Evolutionary conservation across 1,140 invertebrate genomes (phyloP), one percentile per base, ranked within the genome.

Genomic region (Neodiprion lecontei): DNA sequence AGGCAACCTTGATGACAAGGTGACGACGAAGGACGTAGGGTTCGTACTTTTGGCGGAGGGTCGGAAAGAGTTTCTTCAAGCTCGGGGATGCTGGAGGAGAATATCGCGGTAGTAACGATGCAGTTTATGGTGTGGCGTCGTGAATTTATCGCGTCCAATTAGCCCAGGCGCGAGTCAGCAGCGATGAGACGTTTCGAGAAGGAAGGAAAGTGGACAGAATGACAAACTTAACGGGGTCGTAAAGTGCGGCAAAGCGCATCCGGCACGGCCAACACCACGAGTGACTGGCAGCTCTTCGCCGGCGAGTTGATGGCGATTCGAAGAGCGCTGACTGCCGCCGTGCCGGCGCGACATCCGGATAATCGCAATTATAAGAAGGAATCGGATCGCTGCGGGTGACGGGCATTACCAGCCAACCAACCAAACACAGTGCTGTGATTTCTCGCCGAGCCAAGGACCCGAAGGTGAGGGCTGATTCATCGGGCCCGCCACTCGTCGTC

Each of bases 111-210:
- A 40, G 28, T 40, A 40, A 1, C 28, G 28, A 3, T 5, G 28
- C 28, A 14, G 53, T 61, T 61, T 61, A 61, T 17, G 53, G 53
- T 9, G 53, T 61, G 53, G n/a, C 73, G 71, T 72, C 71, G 76
- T 75, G 76, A 83, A 83, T 84, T 83, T 79, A 85, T 83, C 79
- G 78, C 77, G 80, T 85, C 81, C 85, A 85, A 87, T 86, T 86
- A 86, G 78, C 76, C 67, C 75, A 48, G 76, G 70, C 73, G 61
- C 70, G n/a, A 50, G 61, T 48, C 61, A 50, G 49, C 47, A 5
- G n/a, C 28, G 28, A 21, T 11, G 69, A 48, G n/a, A 70, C 28
- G 47, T 49, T 70, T 48, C 48, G n/a, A 12, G 21, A 47, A 72
- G 61, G 7, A 21, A 75, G 70, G 61, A 75, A 75, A 75, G 68